Base-by-base conservation (phyloP, 2,888 invertebrate genomes). In the Aquatica leii region DNA sequence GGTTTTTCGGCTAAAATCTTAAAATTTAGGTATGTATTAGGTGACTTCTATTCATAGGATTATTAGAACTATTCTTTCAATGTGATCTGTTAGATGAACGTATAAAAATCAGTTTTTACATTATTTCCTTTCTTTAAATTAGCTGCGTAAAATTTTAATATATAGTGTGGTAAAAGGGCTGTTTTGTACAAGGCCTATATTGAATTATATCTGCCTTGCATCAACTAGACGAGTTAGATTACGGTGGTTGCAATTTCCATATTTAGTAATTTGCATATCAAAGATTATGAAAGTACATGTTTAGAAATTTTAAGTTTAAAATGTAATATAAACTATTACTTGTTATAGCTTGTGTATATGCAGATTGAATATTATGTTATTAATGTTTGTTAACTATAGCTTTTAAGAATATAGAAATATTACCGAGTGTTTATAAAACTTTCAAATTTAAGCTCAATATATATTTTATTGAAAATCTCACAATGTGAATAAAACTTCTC, bases 281-380 rank as follows among this genome's bases (percentile, higher is more conserved):
- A 54, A 59, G 43, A 54, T 17, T 60, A 49, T 57, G 34, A 50
- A 14, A 37, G 14, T 37, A 49, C 49, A 41, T 43, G 35, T 59
- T 9, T 48, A 59, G 40, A 34, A 15, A 18, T 59, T 17, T n/a
- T 6, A 52, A 48, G 8, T 15, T 15, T 41, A 20, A 37, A 21
- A 52, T 59, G 59, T 59, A 51, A 43, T 59, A 59, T 59, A 52
- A 59, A 50, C 17, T 37, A 35, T 18, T 15, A 35, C 52, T 41
- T 53, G 59, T 59, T 59, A 59, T 58, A 31, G 59, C 59, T 59
- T 59, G 20, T 59, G 59, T 59, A 59, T 46, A 59, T 59, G 59
- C 53, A 59, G 41, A 46, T 53, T 59, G 43, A 43, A 31, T 41
- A 41, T 46, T 59, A 58, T 50, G 41, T 50, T 58, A 34, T 52